Evolutionary conservation across 2,113 vertebrate genomes (phyloP).

Genomic region (Pachypanchax playfairii): DNA sequence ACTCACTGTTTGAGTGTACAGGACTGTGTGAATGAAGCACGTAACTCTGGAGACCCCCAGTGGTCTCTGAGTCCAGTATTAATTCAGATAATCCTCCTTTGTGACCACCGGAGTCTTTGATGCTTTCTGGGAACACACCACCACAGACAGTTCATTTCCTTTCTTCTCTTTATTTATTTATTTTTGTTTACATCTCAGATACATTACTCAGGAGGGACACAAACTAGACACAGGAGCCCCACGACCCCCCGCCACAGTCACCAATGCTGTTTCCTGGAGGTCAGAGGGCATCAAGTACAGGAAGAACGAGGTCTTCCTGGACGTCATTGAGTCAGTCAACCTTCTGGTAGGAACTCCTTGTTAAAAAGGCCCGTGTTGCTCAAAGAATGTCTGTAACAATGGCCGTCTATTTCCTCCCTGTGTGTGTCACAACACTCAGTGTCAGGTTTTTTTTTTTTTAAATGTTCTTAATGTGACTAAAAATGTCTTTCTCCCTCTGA

Average conservation of each 20-base stretch:
- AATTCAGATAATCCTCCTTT: constrained; percentile 38
- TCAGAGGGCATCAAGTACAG: constrained; percentile 99
- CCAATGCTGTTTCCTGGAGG: constrained; percentile 97
- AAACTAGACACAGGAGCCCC: constrained; percentile 99
- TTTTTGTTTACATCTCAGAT: constrained; percentile 77
- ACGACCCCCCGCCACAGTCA: constrained; percentile 94
- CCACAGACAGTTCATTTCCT: constrained; percentile 24
- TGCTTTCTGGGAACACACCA: constrained; percentile 26
- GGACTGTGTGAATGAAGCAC: constrained; percentile 6
- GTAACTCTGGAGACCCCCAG: constrained; percentile 31
- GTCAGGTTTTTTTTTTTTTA: constrained; percentile 1
- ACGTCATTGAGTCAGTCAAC: constrained; percentile 98
- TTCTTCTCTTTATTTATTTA: constrained; percentile 15
- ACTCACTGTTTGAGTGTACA: constrained; percentile 1
- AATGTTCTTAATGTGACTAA: neutral
- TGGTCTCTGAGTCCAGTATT: constrained; percentile 15
- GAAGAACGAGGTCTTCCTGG: constrained; percentile 98
- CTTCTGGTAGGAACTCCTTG: constrained; percentile 86
- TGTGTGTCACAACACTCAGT: constrained; percentile 33
- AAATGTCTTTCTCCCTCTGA: neutral
- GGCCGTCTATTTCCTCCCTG: constrained; percentile 44
- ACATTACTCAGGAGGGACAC: constrained; percentile 99
- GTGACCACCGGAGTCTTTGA: constrained; percentile 5
- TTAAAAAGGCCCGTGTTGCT: constrained; percentile 42
- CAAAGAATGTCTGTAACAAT: constrained; percentile 29